A percentile compares a stretch with the other conserved stretches of the same genome.
phyloP scores from a whole-genome alignment of 2,888 invertebrate species.

The Tachina lurida region DNA sequence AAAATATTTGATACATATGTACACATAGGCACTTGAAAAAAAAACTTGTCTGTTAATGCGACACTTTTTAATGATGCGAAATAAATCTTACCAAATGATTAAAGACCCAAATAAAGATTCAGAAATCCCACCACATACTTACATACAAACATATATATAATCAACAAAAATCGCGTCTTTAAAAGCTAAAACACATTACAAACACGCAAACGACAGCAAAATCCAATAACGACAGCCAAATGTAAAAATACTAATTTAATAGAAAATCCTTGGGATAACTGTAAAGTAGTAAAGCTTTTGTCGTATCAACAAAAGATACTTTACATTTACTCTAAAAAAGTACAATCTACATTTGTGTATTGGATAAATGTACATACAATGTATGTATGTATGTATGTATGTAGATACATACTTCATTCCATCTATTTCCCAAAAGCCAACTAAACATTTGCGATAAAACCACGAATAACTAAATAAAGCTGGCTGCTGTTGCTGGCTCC shows the following conservation, averaged over 20 bases:
- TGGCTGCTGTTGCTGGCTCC: not conserved
- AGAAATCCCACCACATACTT: not conserved
- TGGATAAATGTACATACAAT: conserved; percentile 22
- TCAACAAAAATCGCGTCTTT: conserved; percentile 4
- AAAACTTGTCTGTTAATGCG: not conserved
- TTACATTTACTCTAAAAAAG: conserved; percentile 23
- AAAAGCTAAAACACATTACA: conserved; percentile 71
- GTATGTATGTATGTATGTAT: too few relatives aligned
- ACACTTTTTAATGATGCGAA: not conserved
- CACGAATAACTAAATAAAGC: conserved; percentile 62
- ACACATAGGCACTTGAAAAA: too few relatives aligned
- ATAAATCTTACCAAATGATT: not conserved
- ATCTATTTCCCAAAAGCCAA: conserved; percentile 11
- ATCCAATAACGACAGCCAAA: conserved; percentile 10
- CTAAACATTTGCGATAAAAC: conserved; percentile 36
- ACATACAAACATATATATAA: too few relatives aligned
- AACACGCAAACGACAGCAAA: conserved; percentile 22
- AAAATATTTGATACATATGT: too few relatives aligned
- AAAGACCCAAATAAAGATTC: not conserved
- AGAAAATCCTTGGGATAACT: conserved; percentile 66
- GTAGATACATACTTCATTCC: conserved; percentile 70
- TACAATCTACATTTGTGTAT: conserved; percentile 20
- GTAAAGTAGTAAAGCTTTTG: conserved; percentile 72
- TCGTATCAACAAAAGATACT: conserved; percentile 73
- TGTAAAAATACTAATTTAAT: conserved; percentile 52